Base-by-base conservation (phyloP, 1,140 invertebrate species). In the Hestina assimilis region DNA sequence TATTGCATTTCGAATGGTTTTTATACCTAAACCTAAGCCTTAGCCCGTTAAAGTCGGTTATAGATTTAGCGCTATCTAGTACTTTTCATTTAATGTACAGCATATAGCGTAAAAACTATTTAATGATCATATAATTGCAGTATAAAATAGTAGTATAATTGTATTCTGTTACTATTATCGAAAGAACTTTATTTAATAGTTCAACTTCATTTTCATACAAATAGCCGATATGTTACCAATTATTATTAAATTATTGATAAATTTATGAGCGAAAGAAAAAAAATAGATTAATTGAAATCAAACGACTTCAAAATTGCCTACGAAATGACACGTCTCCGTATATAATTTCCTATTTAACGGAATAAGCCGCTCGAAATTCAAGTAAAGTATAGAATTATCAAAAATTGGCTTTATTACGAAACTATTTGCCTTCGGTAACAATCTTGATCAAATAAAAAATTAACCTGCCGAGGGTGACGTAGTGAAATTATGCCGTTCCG, bases 321-420 rank as follows among this genome's bases (percentile, higher is more conserved):
- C 52, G 28, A 85, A 85, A 87, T 87, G 65, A 87, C 72, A 83
- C 73, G 69, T 69, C 66, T 70, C 41, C 23, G 26, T 50, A 38
- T 82, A 62, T 81, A 81, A 84, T 83, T 86, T 86, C 38, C 64
- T 74, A 65, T 66, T 71, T 72, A 73, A 59, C 66, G 63, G 67
- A 71, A 72, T 70, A 66, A 72, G 70, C 64, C 58, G 63, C 65
- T 81, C 67, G 60, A 81, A 83, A 73, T 73, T 58, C 48, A 67
- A 50, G 63, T 56, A 59, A 56, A 55, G 59, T 66, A 64, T 72
- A 56, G 74, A 70, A 84, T 86, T 84, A 86, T 75, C 70, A 80
- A 86, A 85, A 87, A 87, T 87, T 87, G 83, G 76, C 83, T 84
- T 78, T 80, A 87, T 87, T 87, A 87, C 63, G 56, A 74, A 81